A percentile compares a stretch with the other conserved stretches of the same genome.
These are phyloP conservation scores for Pseudochromis fuscus DNA, from an alignment of 2,797 vertebrate genomes.

Conservation along the genomic window DNA sequence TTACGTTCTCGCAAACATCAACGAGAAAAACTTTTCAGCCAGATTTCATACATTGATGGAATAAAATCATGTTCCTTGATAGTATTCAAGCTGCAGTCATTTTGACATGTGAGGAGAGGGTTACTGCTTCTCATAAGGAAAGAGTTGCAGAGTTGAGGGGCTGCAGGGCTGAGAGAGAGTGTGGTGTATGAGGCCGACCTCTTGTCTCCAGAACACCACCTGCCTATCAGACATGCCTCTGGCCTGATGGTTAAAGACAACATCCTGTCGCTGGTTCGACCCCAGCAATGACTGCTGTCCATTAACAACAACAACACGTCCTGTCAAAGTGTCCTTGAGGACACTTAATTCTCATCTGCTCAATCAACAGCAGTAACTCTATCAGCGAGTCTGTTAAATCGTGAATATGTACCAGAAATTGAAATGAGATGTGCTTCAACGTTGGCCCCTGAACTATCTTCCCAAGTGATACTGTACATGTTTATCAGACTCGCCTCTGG, in stretches of 20 bases:
- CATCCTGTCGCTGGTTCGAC: constrained; percentile 23
- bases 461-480: constrained; percentile 12
- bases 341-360: constrained; percentile 20
- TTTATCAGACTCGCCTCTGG: constrained; percentile 47
- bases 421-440: constrained; percentile 43
- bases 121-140: constrained; percentile 45
- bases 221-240: constrained; percentile 40
- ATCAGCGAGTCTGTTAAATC: constrained; percentile 16
- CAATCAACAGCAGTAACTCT: constrained; percentile 27
- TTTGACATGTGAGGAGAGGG: constrained; percentile 28
- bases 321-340: constrained; percentile 48
- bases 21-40: constrained; percentile 10
- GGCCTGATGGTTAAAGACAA: constrained; percentile 41
- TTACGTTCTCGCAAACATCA: constrained; percentile 12
- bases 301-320: constrained; percentile 29
- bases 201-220: constrained; percentile 38
- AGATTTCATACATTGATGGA: constrained; percentile 25
- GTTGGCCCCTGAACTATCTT: constrained; percentile 19
- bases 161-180: constrained; percentile 44
- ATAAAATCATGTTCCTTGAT: constrained; percentile 27
- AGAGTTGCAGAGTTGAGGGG: constrained; percentile 13
- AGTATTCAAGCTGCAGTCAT: constrained; percentile 37
- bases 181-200: constrained; percentile 38
- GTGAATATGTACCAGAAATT: constrained; percentile 25
- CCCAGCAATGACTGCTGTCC: constrained; percentile 32